Base-by-base conservation (phyloP, 2,888 invertebrate genomes). In the Augochlorella aurata region DNA sequence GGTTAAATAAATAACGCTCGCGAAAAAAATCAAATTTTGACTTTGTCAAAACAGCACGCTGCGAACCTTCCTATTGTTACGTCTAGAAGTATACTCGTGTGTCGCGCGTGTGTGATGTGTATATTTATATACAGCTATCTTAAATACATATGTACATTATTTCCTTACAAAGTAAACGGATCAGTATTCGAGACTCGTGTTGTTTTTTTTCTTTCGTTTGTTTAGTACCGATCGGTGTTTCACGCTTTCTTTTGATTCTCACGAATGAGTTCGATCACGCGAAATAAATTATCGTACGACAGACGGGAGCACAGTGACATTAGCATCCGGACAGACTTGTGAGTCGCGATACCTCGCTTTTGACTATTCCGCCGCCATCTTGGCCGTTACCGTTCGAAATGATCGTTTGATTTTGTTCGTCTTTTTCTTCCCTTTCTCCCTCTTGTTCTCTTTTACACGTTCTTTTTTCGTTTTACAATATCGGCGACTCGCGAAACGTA, bases 81-180 rank as follows among this genome's bases (percentile, higher is more conserved):
- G 52, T 73, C 75, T 66, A 70, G 65, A 74, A 76, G 52, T 84
- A 67, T 74, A 49, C 67, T 50, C 68, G 49, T 73, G 61, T 69
- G 66, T n/a, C 24, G 70, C 24, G 18, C 49, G 24, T 74, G 78
- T 77, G 69, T 67, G 49, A 38, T 66, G 58, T 67, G 52, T 74
- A 52, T 79, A 68, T 77, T 77, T 38, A 79, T 75, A 81, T 83
- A 79, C 81, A 83, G 63, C 77, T 81, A 79, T 86, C 61, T 86
- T 88, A 77, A 79, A 79, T 89, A 88, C 89, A 89, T 88, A 88
- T 88, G 74, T 88, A 88, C 88, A 86, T 45, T 38, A 67, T 71
- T 83, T 65, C 66, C 81, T 81, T 85, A 83, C 74, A 68, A 80
- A 84, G 75, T 83, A 84, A 86, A 89, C 77, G 75, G 81, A 77